Conservation (phyloP, 1,140 invertebrate species). For the Cherax destructor region DNA sequence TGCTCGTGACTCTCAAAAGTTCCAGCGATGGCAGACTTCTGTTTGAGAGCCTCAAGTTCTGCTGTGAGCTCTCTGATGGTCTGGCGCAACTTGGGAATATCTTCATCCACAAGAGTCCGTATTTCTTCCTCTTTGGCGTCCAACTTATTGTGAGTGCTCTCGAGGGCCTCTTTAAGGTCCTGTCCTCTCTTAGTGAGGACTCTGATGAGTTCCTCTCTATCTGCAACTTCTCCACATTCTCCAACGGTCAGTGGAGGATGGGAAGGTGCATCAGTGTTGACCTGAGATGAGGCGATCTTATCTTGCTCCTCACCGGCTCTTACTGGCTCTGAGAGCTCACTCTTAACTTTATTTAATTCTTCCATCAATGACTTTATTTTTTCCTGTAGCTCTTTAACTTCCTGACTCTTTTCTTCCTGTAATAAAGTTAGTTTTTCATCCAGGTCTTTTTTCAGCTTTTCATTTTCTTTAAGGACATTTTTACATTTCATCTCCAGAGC, state of each 20-base stretch:
- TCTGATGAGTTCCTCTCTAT: constrained; percentile 32
- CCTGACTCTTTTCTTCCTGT: constrained; percentile 44
- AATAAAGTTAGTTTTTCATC: constrained; percentile 53
- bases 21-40: background rate
- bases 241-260: constrained; percentile 22
- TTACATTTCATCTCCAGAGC: constrained; percentile 60
- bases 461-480: constrained; percentile 44
- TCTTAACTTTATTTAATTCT: constrained; percentile 19
- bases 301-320: background rate
- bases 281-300: background rate
- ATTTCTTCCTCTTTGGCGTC: constrained; percentile 16
- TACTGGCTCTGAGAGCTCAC: background rate
- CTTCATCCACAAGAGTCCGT: background rate
- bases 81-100: constrained; percentile 1
- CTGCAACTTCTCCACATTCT: constrained; percentile 20
- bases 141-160: constrained; percentile 5
- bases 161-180: constrained; percentile 28
- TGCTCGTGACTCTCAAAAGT: constrained; percentile 55
- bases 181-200: constrained; percentile 28
- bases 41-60: constrained; percentile 35
- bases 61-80: constrained; percentile 35
- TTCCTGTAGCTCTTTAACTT: constrained; percentile 46
- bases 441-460: constrained; percentile 39
- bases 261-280: background rate
- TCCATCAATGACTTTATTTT: constrained; percentile 27